These are phyloP conservation scores for Gasterosteus nipponicus DNA, from an alignment of 2,113 vertebrate species.

Conservation along the genomic window DNA sequence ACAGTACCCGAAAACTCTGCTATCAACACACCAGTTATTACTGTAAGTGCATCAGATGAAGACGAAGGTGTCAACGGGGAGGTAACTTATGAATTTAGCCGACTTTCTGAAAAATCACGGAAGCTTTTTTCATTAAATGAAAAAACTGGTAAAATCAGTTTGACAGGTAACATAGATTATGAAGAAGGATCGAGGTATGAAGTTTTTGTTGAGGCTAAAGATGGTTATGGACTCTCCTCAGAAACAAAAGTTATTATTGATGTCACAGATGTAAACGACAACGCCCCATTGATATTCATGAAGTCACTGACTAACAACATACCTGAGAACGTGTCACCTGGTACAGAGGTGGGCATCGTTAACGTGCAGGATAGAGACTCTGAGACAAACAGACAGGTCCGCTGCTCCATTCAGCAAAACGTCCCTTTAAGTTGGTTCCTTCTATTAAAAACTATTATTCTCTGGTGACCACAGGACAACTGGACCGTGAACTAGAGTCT, in stretches of 20 bases:
- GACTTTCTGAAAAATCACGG: constrained; percentile 34
- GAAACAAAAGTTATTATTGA: constrained; percentile 42
- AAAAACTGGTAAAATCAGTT: constrained; percentile 50
- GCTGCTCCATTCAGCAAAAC: too few species aligned
- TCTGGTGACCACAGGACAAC: too few species aligned
- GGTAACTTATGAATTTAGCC: constrained; percentile 58
- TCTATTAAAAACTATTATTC: too few species aligned
- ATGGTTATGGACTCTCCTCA: constrained; percentile 10
- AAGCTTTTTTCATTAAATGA: constrained; percentile 48
- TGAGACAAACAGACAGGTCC: too few species aligned
- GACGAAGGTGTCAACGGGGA: constrained; percentile 74
- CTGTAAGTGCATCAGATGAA: constrained; percentile 81
- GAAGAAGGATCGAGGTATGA: constrained; percentile 56
- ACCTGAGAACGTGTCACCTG: constrained; percentile 60
- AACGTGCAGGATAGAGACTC: too few species aligned
- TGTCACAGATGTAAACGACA: constrained; percentile 81
- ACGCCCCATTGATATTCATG: constrained; percentile 71
- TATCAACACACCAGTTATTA: constrained; percentile 64
- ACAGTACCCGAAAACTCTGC: constrained; percentile 68
- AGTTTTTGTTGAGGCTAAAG: constrained; percentile 56
- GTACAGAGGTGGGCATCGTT: background rate
- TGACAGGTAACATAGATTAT: constrained; percentile 56
- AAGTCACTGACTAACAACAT: constrained; percentile 70
- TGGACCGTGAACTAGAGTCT: too few species aligned
- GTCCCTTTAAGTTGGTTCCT: too few species aligned